Evolutionary conservation across 2,888 invertebrate species (phyloP).

Genomic region (Apotomis capreana): DNA sequence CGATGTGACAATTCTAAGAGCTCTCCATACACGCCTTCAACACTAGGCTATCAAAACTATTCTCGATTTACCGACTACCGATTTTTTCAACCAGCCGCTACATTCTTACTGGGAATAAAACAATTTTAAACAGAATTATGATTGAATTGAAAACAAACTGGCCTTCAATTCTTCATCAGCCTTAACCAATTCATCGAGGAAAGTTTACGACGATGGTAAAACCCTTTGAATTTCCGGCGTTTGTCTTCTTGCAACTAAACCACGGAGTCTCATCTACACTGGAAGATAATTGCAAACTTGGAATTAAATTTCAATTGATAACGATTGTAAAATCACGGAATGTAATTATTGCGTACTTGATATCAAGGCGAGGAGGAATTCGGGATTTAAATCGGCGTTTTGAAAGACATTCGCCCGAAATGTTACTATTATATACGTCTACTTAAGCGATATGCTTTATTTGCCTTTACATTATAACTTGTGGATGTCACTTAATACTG

Average conservation of each 20-base stretch:
- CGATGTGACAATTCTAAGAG: too few relatives aligned
- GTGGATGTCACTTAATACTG: too few relatives aligned
- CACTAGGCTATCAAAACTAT: too few relatives aligned
- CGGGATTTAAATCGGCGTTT: too few relatives aligned
- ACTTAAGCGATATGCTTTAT: too few relatives aligned
- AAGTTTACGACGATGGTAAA: constrained; percentile 7
- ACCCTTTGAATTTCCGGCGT: constrained; percentile 24
- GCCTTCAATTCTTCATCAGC: not conserved
- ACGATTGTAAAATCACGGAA: not conserved
- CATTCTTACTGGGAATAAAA: not conserved
- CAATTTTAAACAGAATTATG: not conserved
- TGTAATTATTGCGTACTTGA: constrained; percentile 6
- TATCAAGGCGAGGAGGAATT: not conserved
- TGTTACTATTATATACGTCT: too few relatives aligned
- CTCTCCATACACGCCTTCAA: too few relatives aligned
- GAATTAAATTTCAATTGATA: constrained; percentile 12
- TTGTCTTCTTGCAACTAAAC: constrained; percentile 26
- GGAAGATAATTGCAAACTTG: constrained; percentile 27
- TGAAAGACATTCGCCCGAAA: too few relatives aligned
- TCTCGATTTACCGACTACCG: too few relatives aligned
- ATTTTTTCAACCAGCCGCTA: too few relatives aligned
- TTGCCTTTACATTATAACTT: too few relatives aligned
- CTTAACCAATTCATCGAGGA: constrained; percentile 21
- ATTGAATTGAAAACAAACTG: constrained; percentile 4
- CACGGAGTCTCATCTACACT: constrained; percentile 14